A percentile compares a stretch with the other conserved stretches of the same genome.
These are phyloP conservation scores for Drosophila nr. fundita DNA, from an alignment of 2,888 invertebrate genomes.

Conservation along the genomic window DNA sequence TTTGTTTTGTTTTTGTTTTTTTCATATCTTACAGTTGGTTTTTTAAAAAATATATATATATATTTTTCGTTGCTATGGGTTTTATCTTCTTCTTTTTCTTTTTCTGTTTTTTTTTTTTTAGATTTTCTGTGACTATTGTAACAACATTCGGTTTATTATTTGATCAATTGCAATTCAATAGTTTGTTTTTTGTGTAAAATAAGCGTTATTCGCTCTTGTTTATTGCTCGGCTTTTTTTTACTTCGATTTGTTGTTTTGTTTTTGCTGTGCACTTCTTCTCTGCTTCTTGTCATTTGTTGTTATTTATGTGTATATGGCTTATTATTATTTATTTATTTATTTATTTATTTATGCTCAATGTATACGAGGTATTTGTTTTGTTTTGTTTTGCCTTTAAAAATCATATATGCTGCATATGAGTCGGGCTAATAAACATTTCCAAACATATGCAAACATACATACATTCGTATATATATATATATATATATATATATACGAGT, in stretches of 20 bases:
- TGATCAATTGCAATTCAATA: constrained; percentile 43
- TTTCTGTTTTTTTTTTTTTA: not conserved
- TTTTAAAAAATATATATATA: constrained; percentile 46
- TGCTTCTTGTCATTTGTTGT: constrained; percentile 9
- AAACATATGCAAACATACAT: constrained; percentile 16
- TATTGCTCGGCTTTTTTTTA: constrained; percentile 33
- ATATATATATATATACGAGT: constrained; percentile 8
- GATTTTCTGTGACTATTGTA: constrained; percentile 52
- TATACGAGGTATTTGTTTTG: constrained; percentile 70
- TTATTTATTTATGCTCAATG: constrained; percentile 55
- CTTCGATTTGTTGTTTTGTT: not conserved
- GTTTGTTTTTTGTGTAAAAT: constrained; percentile 50
- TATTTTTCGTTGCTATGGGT: constrained; percentile 36
- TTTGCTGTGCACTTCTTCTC: constrained; percentile 39
- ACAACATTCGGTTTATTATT: constrained; percentile 48
- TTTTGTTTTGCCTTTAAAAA: constrained; percentile 40
- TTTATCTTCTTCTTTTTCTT: constrained; percentile 3
- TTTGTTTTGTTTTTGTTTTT: not conserved
- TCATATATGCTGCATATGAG: constrained; percentile 27
- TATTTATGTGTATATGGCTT: constrained; percentile 36
- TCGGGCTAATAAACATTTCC: constrained; percentile 14
- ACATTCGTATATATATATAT: not conserved
- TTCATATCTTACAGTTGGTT: constrained; percentile 51
- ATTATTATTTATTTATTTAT: constrained; percentile 47
- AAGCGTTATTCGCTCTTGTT: constrained; percentile 61